Conservation (phyloP, 2,113 vertebrate genomes). For the Tachycineta bicolor region DNA sequence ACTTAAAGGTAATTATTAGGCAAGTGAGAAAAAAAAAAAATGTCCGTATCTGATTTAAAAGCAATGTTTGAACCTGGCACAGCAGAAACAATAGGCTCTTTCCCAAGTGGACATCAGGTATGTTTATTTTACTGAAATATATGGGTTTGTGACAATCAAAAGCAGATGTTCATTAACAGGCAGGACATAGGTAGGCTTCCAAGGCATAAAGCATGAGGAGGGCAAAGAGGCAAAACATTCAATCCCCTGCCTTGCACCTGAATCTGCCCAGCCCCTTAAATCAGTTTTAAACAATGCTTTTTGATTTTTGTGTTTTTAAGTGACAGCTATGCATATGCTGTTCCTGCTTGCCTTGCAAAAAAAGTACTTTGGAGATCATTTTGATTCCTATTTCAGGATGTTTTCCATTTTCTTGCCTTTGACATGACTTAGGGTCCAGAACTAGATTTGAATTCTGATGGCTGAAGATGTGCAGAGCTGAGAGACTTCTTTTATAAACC, state of each 20-base stretch:
- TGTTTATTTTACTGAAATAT: slow-evolving; percentile 57
- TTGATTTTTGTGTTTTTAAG: background rate
- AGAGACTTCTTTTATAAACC: background rate
- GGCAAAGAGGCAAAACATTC: slow-evolving; percentile 36
- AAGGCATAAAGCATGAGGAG: slow-evolving; percentile 9
- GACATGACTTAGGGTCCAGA: background rate
- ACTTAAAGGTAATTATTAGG: slow-evolving; percentile 15
- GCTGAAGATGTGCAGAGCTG: background rate
- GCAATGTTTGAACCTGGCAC: slow-evolving; percentile 9
- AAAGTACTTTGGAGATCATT: background rate
- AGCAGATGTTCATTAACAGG: slow-evolving; percentile 57
- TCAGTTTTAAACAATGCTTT: background rate
- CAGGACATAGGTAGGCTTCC: slow-evolving; percentile 24
- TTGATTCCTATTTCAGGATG: background rate
- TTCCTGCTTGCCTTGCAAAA: background rate
- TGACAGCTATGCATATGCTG: background rate
- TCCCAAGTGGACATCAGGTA: slow-evolving; percentile 32
- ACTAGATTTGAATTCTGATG: background rate
- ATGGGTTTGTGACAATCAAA: slow-evolving; percentile 52
- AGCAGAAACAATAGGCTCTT: slow-evolving; percentile 48
- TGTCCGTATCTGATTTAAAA: slow-evolving; percentile 36
- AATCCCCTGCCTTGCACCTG: background rate
- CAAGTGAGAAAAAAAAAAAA: slow-evolving; percentile 6
- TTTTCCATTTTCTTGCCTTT: background rate
- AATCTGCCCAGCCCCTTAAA: background rate